Evolutionary conservation across 2,888 invertebrate genomes (phyloP).

Genomic region (Baccha elongata): DNA sequence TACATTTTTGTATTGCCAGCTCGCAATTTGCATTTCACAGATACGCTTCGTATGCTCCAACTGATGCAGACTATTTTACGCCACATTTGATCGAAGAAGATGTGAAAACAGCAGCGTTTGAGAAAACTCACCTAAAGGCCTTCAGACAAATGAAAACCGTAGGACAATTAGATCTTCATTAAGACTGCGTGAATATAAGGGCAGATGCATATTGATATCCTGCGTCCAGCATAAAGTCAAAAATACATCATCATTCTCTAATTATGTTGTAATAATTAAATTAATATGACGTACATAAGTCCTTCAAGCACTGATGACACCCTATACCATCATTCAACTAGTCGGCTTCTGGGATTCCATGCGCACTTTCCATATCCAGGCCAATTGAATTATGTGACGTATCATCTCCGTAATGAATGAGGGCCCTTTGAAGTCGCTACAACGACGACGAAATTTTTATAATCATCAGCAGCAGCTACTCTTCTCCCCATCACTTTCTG

Average conservation of each 20-base stretch:
- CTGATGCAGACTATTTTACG: constrained; percentile 53
- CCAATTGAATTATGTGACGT: constrained; percentile 70
- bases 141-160: background rate
- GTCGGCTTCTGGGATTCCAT: constrained; percentile 5
- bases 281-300: constrained; percentile 60
- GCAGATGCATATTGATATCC: constrained; percentile 25
- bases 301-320: constrained; percentile 19
- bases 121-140: background rate
- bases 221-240: constrained; percentile 60
- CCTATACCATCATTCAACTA: background rate
- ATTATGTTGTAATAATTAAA: constrained; percentile 70
- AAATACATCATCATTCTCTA: constrained; percentile 65
- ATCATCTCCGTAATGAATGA: constrained; percentile 61
- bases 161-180: background rate
- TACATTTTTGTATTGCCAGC: constrained; percentile 62
- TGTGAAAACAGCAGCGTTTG: constrained; percentile 3
- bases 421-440: constrained; percentile 61
- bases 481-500: constrained; percentile 3
- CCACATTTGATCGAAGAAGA: constrained; percentile 44
- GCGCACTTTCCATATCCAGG: constrained; percentile 49
- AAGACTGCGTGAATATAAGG: constrained; percentile 10
- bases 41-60: constrained; percentile 60
- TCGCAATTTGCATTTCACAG: constrained; percentile 66
- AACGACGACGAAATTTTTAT: background rate
- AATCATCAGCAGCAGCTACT: constrained; percentile 4